Conservation (phyloP, 2,113 vertebrate genomes). For the cat (Felis catus) region F.catus_Fca126_mat1.0 CM031421.1:71594501-71595000, state of each 20-base stretch:
- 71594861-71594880: conserved; percentile 17
- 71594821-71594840: neutral
- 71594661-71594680: neutral
- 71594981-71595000: neutral
- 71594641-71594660: neutral
- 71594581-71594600: neutral
- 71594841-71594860: neutral
- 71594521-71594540: neutral
- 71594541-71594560: neutral
- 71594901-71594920: neutral
- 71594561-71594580: neutral
- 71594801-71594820: neutral
- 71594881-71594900: neutral
- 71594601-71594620: neutral
- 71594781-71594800: neutral
- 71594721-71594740: neutral
- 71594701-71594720: neutral
- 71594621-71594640: neutral
- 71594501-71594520: neutral
- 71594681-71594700: neutral
- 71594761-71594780: neutral
- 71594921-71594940: too few relatives aligned
- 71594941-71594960: neutral
- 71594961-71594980: neutral
- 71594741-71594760: neutral